These are phyloP conservation scores for Thryonomys swinderianus DNA, from an alignment of 2,113 vertebrate species.

Conservation along the genomic window DNA sequence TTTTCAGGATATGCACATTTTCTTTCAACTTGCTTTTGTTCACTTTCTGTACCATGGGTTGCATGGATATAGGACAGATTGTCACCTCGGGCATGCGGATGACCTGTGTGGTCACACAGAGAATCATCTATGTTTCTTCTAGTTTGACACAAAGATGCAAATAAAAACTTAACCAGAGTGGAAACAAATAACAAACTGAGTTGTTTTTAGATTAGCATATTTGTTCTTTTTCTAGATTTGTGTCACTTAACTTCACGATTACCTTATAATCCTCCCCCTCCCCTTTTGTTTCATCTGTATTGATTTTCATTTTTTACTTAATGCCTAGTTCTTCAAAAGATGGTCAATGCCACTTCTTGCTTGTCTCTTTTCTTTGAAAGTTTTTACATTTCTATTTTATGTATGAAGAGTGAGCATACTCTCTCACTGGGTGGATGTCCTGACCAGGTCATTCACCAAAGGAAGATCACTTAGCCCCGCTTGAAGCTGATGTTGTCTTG, in stretches of 20 bases:
- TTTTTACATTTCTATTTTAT: too few relatives aligned
- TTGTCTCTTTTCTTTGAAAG: neutral
- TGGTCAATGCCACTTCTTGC: neutral
- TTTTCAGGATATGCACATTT: constrained; percentile 10
- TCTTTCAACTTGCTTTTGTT: constrained; percentile 36
- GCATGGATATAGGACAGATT: neutral
- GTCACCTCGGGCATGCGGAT: neutral
- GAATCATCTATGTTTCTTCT: constrained; percentile 18
- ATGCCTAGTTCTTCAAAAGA: neutral
- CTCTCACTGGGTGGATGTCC: too few relatives aligned
- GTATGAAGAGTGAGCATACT: too few relatives aligned
- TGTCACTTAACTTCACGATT: neutral
- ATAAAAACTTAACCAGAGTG: neutral
- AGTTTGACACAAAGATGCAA: neutral
- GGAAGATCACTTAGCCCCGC: too few relatives aligned
- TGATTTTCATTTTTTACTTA: neutral
- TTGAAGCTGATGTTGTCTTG: too few relatives aligned
- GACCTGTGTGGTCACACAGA: neutral
- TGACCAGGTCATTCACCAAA: too few relatives aligned
- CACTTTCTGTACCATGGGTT: neutral
- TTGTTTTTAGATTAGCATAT: neutral
- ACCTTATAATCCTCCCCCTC: neutral
- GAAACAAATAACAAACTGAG: neutral
- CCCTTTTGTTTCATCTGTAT: neutral
- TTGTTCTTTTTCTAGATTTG: neutral